Conservation (phyloP, 2,113 vertebrate species). For the Plotosus lineatus region DNA sequence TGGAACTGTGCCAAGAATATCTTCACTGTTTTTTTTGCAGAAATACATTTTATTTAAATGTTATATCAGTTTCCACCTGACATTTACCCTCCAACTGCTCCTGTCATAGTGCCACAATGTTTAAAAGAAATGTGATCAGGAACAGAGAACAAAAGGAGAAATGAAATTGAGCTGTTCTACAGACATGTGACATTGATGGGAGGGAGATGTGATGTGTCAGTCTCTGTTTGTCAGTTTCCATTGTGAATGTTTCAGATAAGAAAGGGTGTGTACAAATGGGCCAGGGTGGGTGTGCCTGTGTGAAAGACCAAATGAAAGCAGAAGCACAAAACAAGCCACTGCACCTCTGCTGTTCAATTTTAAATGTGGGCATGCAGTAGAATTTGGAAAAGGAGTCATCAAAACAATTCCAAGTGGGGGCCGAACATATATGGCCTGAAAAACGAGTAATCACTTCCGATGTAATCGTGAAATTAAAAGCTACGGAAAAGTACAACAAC, state of each 20-base stretch:
- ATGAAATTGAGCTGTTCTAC: background rate
- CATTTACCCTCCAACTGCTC: background rate
- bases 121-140: background rate
- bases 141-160: slow-evolving; percentile 9
- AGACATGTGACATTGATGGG: background rate
- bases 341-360: background rate
- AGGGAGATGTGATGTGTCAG: background rate
- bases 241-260: background rate
- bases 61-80: background rate
- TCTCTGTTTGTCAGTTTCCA: background rate
- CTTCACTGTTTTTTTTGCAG: background rate
- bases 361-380: too few relatives aligned
- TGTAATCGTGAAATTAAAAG: too few relatives aligned
- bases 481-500: too few relatives aligned
- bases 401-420: too few relatives aligned
- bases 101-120: background rate
- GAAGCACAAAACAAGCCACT: background rate
- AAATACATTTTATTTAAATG: background rate
- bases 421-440: too few relatives aligned
- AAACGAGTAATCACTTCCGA: too few relatives aligned
- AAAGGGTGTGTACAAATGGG: background rate
- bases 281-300: background rate
- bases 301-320: background rate
- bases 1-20: background rate
- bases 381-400: too few relatives aligned